Percentiles rank a stretch among this genome's conserved stretches.
Evolutionary conservation across 2,888 invertebrate genomes (phyloP).

Genomic region (Malacosoma neustria): DNA sequence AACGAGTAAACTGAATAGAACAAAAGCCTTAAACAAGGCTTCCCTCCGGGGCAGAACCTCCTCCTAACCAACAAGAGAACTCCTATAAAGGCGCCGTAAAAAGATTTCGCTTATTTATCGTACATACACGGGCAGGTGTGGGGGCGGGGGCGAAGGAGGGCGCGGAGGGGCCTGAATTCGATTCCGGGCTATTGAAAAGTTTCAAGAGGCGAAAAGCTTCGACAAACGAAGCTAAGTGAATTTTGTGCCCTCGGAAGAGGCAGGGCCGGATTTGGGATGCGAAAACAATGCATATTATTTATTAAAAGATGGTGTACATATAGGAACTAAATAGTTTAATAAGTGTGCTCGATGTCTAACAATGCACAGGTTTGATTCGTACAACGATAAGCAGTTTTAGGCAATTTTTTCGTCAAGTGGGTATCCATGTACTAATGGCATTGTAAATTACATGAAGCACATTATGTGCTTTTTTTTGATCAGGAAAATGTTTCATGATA

Average conservation of each 20-base stretch:
- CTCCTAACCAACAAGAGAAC: not conserved
- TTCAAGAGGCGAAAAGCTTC: constrained; percentile 76
- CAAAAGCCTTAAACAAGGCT: not conserved
- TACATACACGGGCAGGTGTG: constrained; percentile 38
- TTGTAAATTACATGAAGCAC: too few species aligned
- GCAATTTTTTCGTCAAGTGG: too few species aligned
- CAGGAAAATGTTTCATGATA: too few species aligned
- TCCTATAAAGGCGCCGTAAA: not conserved
- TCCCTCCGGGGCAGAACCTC: not conserved
- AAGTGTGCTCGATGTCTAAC: too few species aligned
- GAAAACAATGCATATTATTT: too few species aligned
- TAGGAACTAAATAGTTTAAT: too few species aligned
- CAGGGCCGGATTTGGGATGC: constrained; percentile 25
- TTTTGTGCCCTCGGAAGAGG: constrained; percentile 62
- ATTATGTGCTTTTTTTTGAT: too few species aligned
- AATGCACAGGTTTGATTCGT: too few species aligned
- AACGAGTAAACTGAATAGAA: too few species aligned
- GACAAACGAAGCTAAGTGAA: constrained; percentile 76
- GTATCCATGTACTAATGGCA: too few species aligned
- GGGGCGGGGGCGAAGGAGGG: constrained; percentile 13
- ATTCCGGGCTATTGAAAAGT: constrained; percentile 74
- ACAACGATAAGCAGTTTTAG: too few species aligned
- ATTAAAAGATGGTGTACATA: too few species aligned
- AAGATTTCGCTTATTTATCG: constrained; percentile 14
- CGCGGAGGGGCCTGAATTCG: constrained; percentile 53